Percentiles rank a stretch among this genome's conserved stretches.
These are phyloP conservation scores for Puma concolor DNA, from an alignment of 2,113 vertebrate genomes.

Conservation along the genomic window DNA sequence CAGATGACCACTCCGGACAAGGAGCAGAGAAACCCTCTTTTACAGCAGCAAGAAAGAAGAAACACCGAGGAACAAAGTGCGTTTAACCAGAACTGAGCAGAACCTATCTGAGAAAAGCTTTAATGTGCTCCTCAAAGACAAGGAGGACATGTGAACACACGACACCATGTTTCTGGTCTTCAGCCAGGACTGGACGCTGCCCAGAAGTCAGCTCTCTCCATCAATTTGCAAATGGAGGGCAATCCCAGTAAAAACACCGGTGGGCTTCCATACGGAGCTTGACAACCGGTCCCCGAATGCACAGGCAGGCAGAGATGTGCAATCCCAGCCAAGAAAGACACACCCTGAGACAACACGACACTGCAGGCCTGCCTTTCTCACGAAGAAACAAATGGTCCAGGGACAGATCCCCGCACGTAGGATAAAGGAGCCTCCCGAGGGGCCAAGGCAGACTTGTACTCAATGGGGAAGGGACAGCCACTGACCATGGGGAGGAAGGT, in stretches of 20 bases:
- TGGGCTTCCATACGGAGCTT: not conserved
- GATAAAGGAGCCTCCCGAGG: not conserved
- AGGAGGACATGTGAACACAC: not conserved
- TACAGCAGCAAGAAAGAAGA: not conserved
- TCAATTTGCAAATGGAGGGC: not conserved
- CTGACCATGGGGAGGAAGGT: rapidly evolving
- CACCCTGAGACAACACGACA: rapidly evolving
- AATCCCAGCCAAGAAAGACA: not conserved
- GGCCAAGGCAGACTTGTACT: not conserved
- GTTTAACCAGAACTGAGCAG: not conserved
- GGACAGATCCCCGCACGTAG: not conserved
- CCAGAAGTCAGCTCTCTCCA: not conserved
- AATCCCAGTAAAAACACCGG: not conserved
- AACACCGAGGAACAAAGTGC: not conserved
- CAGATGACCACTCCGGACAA: not conserved
- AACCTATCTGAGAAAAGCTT: not conserved
- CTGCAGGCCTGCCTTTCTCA: not conserved
- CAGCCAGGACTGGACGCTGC: rapidly evolving
- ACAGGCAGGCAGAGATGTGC: not conserved
- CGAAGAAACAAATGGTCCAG: not conserved
- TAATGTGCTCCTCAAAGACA: not conserved
- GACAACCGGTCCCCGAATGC: no score
- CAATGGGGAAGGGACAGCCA: rapidly evolving
- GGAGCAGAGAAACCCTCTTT: not conserved
- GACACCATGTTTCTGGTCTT: no score